Evolutionary conservation across 2,888 invertebrate genomes (phyloP).

Genomic region (Drosophila tanythrix): DNA sequence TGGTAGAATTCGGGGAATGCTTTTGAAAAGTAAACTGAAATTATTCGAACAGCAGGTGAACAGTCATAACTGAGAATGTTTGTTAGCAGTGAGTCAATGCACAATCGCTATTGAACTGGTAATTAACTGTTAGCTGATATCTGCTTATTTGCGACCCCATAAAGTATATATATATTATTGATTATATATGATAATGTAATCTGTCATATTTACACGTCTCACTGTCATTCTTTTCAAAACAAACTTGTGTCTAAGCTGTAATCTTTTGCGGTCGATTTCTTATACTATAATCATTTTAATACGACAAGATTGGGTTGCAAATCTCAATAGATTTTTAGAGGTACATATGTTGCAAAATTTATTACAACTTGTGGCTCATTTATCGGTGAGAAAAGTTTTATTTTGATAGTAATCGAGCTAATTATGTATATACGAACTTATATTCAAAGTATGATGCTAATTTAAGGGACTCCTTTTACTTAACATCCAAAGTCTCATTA

Average conservation of each 20-base stretch:
- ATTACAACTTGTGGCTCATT: not conserved
- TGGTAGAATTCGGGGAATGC: slow-evolving; percentile 16
- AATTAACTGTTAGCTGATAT: not conserved
- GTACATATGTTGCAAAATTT: not conserved
- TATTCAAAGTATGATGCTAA: not conserved
- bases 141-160: not conserved
- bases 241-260: not conserved
- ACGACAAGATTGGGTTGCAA: not conserved
- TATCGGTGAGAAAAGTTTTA: not conserved
- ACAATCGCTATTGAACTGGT: not conserved
- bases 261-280: not conserved
- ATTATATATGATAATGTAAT: not conserved
- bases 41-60: not conserved
- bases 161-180: not conserved
- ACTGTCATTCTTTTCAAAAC: not conserved
- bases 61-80: not conserved
- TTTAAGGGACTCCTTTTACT: not conserved
- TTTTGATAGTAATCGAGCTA: not conserved
- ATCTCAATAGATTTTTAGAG: not conserved
- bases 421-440: not conserved
- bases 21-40: not conserved
- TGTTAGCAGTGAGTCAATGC: not conserved
- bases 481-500: not conserved
- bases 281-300: not conserved
- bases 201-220: not conserved